phyloP scores from a whole-genome alignment of 2,113 vertebrate species.

The Cynoglossus semilaevis region DNA sequence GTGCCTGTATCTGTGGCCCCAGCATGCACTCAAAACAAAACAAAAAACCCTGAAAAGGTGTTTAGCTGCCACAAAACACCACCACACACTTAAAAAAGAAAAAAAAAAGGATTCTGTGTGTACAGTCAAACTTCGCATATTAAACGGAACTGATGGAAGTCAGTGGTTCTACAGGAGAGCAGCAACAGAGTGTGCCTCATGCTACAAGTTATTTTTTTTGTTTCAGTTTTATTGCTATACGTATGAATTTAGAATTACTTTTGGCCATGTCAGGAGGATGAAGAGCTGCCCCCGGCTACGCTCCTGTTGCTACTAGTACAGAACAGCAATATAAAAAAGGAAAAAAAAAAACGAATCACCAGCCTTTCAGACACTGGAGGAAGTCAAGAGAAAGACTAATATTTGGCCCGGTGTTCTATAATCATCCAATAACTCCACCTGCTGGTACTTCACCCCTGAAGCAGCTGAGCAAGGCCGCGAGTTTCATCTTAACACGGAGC shows the following conservation, averaged over 20 bases:
- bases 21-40: constrained; percentile 67
- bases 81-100: constrained; percentile 27
- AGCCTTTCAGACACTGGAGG: constrained; percentile 40
- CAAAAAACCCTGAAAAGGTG: constrained; percentile 67
- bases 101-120: constrained; percentile 17
- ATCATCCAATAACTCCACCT: constrained; percentile 17
- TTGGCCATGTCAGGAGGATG: constrained; percentile 18
- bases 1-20: constrained; percentile 44
- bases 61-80: constrained; percentile 72
- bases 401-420: constrained; percentile 58
- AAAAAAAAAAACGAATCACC: constrained; percentile 22
- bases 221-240: constrained; percentile 66
- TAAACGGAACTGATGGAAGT: constrained; percentile 53
- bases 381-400: constrained; percentile 55
- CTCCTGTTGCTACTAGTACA: constrained; percentile 34
- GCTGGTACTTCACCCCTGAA: constrained; percentile 38
- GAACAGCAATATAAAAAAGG: constrained; percentile 18
- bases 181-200: constrained; percentile 50
- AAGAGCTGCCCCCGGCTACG: constrained; percentile 24
- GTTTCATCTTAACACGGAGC: constrained; percentile 44
- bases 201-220: constrained; percentile 35
- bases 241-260: constrained; percentile 34
- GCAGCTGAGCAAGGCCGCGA: constrained; percentile 54
- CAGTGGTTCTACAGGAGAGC: constrained; percentile 57
- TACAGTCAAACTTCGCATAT: constrained; percentile 52